Percentiles rank a stretch among this genome's conserved stretches.
Conservation (phyloP, 92 coral and sea anemone species). For the Zoanthus sociatus region DNA sequence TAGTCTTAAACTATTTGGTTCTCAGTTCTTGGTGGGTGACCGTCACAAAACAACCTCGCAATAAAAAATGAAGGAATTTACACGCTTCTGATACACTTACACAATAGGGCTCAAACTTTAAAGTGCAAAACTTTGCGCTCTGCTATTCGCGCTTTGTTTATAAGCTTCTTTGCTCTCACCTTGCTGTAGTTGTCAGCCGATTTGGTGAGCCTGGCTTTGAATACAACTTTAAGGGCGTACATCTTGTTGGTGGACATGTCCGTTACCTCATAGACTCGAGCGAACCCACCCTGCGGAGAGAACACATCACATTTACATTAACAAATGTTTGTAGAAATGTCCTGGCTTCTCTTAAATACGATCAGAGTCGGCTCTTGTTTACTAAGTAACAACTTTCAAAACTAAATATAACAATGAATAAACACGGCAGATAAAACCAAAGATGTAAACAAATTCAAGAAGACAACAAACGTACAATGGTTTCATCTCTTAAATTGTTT, state of each 20-base stretch:
- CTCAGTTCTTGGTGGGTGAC: too few species aligned
- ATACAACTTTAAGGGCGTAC: slow-evolving; percentile 94
- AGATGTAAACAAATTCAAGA: background rate
- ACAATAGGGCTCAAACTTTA: too few species aligned
- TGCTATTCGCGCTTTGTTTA: too few species aligned
- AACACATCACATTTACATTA: background rate
- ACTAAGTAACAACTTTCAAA: background rate
- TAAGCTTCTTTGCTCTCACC: slow-evolving; percentile 42
- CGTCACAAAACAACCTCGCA: too few species aligned
- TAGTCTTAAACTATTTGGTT: too few species aligned
- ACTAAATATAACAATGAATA: background rate
- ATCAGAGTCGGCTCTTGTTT: background rate
- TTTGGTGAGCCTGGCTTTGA: slow-evolving; percentile 85
- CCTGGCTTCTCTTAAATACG: background rate
- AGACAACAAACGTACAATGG: background rate
- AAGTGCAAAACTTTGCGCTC: too few species aligned
- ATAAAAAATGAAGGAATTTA: too few species aligned
- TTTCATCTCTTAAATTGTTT: background rate
- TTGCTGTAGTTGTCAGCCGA: slow-evolving; percentile 78
- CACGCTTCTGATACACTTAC: too few species aligned
- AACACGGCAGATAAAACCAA: background rate
- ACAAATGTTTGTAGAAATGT: background rate
- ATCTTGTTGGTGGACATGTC: slow-evolving; percentile 96
- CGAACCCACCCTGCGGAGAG: slow-evolving; percentile 89
- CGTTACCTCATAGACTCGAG: slow-evolving; percentile 98